Percentiles rank a stretch among this genome's conserved stretches.
phyloP scores from a whole-genome alignment of 2,113 vertebrate genomes.

The Asarcornis scutulata region DNA sequence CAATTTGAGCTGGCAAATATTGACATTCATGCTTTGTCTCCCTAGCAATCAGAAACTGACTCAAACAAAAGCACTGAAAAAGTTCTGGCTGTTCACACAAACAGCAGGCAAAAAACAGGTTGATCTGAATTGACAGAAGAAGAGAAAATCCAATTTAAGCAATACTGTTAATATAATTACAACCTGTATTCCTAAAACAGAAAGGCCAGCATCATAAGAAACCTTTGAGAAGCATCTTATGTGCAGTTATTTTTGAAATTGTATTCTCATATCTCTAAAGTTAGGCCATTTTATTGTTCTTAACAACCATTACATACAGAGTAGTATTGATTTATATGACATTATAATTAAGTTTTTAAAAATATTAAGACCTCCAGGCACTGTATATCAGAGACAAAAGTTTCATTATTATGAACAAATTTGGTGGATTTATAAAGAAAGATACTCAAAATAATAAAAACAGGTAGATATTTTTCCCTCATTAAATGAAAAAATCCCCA shows the following conservation, averaged over 20 bases:
- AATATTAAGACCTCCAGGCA: neutral
- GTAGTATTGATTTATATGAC: neutral
- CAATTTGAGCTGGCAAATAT: constrained; percentile 54
- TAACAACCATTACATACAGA: neutral
- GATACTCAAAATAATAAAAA: neutral
- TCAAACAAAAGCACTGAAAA: constrained; percentile 53
- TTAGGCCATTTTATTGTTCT: neutral
- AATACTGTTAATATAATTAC: neutral
- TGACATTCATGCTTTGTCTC: constrained; percentile 60
- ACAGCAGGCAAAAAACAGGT: neutral
- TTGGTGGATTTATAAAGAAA: neutral
- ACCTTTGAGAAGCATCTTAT: neutral
- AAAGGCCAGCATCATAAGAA: neutral
- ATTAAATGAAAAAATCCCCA: neutral
- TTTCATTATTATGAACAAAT: neutral
- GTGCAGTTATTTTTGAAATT: neutral
- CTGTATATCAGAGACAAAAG: neutral
- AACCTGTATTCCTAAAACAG: neutral
- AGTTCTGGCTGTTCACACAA: neutral
- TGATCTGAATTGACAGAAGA: neutral
- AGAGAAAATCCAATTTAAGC: neutral
- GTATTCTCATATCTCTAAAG: neutral
- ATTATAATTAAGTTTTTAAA: neutral
- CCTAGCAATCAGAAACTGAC: constrained; percentile 65
- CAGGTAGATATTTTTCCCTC: neutral